Percentiles rank a stretch among this genome's conserved stretches.
Conservation (phyloP, 2,888 invertebrate genomes). For the Lasioglossum figueresi region DNA sequence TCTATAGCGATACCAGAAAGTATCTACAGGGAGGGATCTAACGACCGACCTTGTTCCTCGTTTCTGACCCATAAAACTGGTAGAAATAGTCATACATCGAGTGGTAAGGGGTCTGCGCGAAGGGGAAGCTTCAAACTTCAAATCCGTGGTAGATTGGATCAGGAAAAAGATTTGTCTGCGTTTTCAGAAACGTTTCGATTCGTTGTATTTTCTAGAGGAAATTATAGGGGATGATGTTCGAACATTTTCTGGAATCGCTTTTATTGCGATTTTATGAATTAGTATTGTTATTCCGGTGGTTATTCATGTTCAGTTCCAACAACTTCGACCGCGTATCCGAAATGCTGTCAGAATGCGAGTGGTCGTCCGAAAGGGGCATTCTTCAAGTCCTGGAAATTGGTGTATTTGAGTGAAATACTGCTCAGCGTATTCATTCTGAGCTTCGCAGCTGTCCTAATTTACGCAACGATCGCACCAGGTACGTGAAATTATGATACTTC, state of each 20-base stretch:
- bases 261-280: not conserved
- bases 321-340: not conserved
- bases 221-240: not conserved
- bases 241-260: not conserved
- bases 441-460: slow-evolving; percentile 12
- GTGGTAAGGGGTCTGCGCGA: not conserved
- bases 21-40: not conserved
- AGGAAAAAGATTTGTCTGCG: not conserved
- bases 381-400: not conserved
- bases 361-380: not conserved
- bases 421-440: not conserved
- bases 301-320: slow-evolving; percentile 20
- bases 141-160: not conserved
- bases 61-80: not conserved
- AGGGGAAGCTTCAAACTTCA: not conserved
- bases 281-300: not conserved
- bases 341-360: not conserved
- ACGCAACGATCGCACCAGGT: slow-evolving; percentile 22
- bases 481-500: not conserved
- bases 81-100: not conserved
- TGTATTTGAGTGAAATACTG: not conserved
- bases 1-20: not conserved
- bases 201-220: too few species aligned
- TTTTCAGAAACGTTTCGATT: not conserved
- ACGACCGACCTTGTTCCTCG: not conserved